A percentile compares a stretch with the other conserved stretches of the same genome.
phyloP scores from a whole-genome alignment of 92 coral and sea anemone species.

The Palythoa caribaeorum region DNA sequence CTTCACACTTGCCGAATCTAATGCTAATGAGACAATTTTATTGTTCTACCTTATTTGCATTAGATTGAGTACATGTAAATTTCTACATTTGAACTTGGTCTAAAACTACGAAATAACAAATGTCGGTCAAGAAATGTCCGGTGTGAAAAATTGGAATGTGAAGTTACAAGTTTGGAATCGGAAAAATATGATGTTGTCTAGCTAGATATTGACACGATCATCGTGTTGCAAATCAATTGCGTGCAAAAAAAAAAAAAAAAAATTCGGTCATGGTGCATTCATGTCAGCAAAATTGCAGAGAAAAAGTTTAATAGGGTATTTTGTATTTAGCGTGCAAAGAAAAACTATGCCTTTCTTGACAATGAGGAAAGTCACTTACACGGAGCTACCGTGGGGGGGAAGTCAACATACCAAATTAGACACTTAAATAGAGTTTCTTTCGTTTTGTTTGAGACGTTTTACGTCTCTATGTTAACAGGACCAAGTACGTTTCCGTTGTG shows the following conservation, averaged over 20 bases:
- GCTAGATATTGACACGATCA: slow-evolving; percentile 10
- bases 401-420: too few relatives aligned
- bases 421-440: too few relatives aligned
- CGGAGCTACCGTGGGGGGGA: background rate
- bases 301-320: slow-evolving; percentile 26
- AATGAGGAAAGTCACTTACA: background rate
- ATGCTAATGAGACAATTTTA: too few relatives aligned
- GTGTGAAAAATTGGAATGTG: background rate
- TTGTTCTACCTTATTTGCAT: too few relatives aligned
- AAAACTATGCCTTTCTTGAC: slow-evolving; percentile 21
- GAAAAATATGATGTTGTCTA: slow-evolving; percentile 6
- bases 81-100: too few relatives aligned
- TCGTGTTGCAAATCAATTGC: background rate
- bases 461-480: too few relatives aligned
- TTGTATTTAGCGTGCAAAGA: slow-evolving; percentile 4
- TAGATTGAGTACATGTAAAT: too few relatives aligned
- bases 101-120: background rate
- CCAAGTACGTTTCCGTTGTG: too few relatives aligned
- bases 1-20: too few relatives aligned
- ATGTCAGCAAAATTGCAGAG: slow-evolving; percentile 14
- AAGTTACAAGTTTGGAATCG: background rate
- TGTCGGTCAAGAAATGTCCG: slow-evolving; percentile 30
- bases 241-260: slow-evolving; percentile 17
- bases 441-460: background rate
- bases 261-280: slow-evolving; percentile 20